Evolutionary conservation across 2,888 invertebrate species (phyloP).

Genomic region (Tinea trinotella): DNA sequence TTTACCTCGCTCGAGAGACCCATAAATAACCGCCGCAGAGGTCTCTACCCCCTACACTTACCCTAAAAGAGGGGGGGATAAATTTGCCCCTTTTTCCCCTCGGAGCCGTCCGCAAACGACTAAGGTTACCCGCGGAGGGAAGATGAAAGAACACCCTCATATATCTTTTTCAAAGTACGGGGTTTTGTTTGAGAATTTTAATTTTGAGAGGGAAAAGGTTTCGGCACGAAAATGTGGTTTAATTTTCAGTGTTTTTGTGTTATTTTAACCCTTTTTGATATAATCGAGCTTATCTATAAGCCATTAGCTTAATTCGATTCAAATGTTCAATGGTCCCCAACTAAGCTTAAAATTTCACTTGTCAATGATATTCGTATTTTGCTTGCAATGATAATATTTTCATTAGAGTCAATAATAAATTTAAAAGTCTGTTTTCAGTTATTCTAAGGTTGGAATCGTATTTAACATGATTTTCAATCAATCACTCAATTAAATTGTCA

Average conservation of each 20-base stretch:
- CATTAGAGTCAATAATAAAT: too few species aligned
- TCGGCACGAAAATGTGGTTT: conserved; percentile 20
- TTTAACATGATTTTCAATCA: too few species aligned
- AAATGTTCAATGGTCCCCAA: neutral
- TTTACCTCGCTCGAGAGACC: conserved; percentile 65
- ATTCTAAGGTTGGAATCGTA: too few species aligned
- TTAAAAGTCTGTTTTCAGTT: too few species aligned
- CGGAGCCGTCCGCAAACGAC: conserved; percentile 50
- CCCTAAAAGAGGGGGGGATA: conserved; percentile 19
- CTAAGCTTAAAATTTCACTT: neutral
- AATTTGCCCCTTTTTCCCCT: conserved; percentile 23
- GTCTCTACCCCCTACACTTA: conserved; percentile 38
- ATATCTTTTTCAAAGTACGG: conserved; percentile 69
- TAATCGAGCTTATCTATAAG: conserved; percentile 1
- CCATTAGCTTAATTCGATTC: neutral
- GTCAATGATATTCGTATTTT: too few species aligned
- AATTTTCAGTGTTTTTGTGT: conserved; percentile 13
- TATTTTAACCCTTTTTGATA: conserved; percentile 4
- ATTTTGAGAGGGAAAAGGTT: conserved; percentile 45
- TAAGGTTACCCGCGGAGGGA: conserved; percentile 59
- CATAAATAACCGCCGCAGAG: conserved; percentile 64
- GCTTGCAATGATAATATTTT: too few species aligned
- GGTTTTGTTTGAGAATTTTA: conserved; percentile 64
- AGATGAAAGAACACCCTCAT: conserved; percentile 68
- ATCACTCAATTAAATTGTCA: too few species aligned